A percentile compares a stretch with the other conserved stretches of the same genome.
Evolutionary conservation across 2,888 invertebrate species (phyloP).

Genomic region (Pimpla rufipes): DNA sequence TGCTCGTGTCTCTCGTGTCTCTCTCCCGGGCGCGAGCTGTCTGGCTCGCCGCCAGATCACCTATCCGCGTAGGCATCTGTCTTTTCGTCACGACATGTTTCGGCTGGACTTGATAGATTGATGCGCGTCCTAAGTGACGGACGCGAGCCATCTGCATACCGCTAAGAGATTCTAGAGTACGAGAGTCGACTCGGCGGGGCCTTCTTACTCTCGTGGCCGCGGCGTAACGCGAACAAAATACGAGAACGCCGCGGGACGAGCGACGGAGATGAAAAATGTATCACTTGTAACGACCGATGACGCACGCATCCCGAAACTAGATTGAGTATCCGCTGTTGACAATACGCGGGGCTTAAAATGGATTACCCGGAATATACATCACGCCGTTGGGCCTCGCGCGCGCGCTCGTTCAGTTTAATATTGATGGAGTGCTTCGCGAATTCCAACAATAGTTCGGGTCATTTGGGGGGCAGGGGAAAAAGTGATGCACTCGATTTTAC

Average conservation of each 20-base stretch:
- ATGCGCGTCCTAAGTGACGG: slow-evolving; percentile 78
- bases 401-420: neutral
- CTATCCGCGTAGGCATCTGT: slow-evolving; percentile 79
- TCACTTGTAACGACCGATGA: slow-evolving; percentile 28
- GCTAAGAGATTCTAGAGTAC: slow-evolving; percentile 41
- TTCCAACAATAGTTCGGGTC: neutral
- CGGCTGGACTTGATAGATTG: slow-evolving; percentile 77
- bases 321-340: slow-evolving; percentile 2
- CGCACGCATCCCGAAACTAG: neutral
- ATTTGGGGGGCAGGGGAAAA: no score
- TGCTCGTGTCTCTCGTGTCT: slow-evolving; percentile 44
- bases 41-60: slow-evolving; percentile 77
- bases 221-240: neutral
- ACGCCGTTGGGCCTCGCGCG: neutral
- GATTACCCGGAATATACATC: slow-evolving; percentile 1
- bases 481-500: no score
- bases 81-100: slow-evolving; percentile 80
- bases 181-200: neutral
- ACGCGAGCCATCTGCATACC: slow-evolving; percentile 76
- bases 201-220: no score
- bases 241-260: neutral
- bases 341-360: neutral
- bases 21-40: slow-evolving; percentile 28
- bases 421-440: neutral
- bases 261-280: slow-evolving; percentile 13